Percentiles rank a stretch among this genome's conserved stretches.
Conservation (phyloP, 2,888 invertebrate genomes). For the Philonicus albiceps region DNA sequence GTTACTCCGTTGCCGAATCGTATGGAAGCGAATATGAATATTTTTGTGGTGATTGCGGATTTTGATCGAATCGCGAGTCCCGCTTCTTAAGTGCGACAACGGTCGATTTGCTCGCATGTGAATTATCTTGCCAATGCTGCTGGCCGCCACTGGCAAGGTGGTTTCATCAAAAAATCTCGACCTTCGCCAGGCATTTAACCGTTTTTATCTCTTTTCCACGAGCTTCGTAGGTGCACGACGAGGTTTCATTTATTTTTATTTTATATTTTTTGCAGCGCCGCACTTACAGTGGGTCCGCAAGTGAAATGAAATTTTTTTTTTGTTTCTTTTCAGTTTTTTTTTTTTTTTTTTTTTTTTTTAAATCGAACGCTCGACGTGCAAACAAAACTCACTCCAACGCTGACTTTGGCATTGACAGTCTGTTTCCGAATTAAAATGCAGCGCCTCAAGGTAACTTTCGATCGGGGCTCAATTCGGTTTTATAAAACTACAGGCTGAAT, state of each 20-base stretch:
- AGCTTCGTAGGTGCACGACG: slow-evolving; percentile 1
- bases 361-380: background rate
- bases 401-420: slow-evolving; percentile 39
- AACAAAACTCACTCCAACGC: background rate
- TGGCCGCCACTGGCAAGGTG: background rate
- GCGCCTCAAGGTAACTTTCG: slow-evolving; percentile 32
- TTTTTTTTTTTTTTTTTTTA: background rate
- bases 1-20: background rate
- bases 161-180: slow-evolving; percentile 11
- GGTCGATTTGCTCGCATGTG: background rate
- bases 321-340: too few relatives aligned
- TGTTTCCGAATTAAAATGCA: slow-evolving; percentile 37
- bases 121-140: background rate
- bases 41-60: background rate
- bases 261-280: background rate
- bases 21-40: background rate
- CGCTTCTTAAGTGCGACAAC: background rate
- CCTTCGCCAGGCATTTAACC: background rate
- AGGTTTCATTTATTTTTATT: background rate
- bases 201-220: slow-evolving; percentile 21
- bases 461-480: slow-evolving; percentile 23
- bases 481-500: slow-evolving; percentile 7
- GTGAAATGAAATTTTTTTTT: background rate
- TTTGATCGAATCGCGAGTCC: background rate
- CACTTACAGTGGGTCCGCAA: background rate